phyloP scores from a whole-genome alignment of 1,140 invertebrate genomes.

The Chelonus insularis region DNA sequence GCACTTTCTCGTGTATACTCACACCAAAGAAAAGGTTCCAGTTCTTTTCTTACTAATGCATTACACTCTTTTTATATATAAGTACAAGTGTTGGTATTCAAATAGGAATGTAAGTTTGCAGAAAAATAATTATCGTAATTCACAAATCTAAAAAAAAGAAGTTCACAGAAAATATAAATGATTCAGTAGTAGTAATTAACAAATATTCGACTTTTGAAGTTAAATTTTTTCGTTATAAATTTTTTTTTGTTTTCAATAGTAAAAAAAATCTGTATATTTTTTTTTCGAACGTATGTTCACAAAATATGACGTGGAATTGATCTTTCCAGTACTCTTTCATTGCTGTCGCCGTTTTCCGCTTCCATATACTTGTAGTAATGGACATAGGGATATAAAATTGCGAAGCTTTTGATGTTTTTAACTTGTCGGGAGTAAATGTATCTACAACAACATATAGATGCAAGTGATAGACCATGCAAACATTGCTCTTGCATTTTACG shows the following conservation, averaged over 20 bases:
- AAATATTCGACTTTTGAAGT: no score
- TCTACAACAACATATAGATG: no score
- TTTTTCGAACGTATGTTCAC: no score
- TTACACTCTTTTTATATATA: neutral
- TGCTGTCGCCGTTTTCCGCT: neutral
- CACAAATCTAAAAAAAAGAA: no score
- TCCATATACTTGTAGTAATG: neutral
- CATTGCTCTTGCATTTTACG: neutral
- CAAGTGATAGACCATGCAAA: constrained; percentile 24
- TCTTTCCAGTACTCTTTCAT: neutral
- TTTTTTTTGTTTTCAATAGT: no score
- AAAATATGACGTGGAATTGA: no score
- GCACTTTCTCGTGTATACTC: neutral
- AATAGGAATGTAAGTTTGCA: neutral
- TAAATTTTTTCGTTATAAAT: no score
- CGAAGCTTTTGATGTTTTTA: constrained; percentile 35
- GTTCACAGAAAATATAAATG: no score
- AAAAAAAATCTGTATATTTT: no score
- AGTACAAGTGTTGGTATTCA: neutral
- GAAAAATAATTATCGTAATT: neutral
- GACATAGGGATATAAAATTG: neutral
- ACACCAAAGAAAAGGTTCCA: neutral
- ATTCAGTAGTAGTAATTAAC: no score
- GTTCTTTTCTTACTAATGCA: constrained; percentile 20
- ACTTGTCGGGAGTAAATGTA: constrained; percentile 19